Conservation (phyloP, 2,888 invertebrate genomes). For the Thymelicus lineola region DNA sequence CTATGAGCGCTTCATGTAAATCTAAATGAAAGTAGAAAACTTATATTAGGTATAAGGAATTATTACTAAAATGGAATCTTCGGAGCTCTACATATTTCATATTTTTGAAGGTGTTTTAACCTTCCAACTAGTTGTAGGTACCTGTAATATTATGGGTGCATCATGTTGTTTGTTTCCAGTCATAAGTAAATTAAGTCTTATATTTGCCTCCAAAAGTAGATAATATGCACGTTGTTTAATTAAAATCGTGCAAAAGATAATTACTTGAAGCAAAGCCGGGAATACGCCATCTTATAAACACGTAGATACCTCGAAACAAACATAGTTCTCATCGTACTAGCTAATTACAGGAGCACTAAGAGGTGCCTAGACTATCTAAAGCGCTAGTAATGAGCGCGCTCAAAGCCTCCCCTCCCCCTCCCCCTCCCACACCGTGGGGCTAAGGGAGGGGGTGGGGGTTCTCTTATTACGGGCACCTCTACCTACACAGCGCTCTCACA, state of each 20-base stretch:
- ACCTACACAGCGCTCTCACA: slow-evolving; percentile 29
- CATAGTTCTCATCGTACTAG: slow-evolving; percentile 44
- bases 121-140: no score
- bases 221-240: no score
- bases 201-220: no score
- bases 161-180: no score
- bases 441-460: slow-evolving; percentile 50
- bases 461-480: slow-evolving; percentile 34
- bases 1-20: no score
- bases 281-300: slow-evolving; percentile 2
- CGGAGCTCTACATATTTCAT: no score
- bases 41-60: no score
- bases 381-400: slow-evolving; percentile 74
- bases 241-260: background rate
- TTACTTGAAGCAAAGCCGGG: background rate
- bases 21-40: no score
- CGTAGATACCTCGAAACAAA: slow-evolving; percentile 39
- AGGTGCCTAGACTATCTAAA: slow-evolving; percentile 57
- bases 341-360: slow-evolving; percentile 68
- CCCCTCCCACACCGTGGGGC: slow-evolving; percentile 43
- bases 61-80: no score
- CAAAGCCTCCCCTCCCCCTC: slow-evolving; percentile 48
- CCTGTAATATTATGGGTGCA: no score
- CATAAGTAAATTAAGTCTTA: no score
- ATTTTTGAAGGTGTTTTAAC: no score